A percentile compares a stretch with the other conserved stretches of the same genome.
phyloP scores from a whole-genome alignment of 2,113 vertebrate species.

The Zingel zingel region DNA sequence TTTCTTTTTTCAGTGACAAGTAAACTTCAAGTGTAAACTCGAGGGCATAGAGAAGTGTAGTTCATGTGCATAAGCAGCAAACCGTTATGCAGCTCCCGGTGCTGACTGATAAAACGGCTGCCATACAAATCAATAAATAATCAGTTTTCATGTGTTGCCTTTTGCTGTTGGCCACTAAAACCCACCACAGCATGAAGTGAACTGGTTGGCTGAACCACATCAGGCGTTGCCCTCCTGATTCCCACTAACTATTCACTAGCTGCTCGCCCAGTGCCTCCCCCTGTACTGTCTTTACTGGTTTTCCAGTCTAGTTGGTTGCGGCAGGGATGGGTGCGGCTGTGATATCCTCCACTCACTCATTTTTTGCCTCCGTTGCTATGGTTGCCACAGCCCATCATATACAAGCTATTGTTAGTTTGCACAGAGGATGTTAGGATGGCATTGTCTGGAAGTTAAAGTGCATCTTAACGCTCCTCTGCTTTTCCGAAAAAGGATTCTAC shows the following conservation, averaged over 20 bases:
- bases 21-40: not conserved
- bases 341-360: slow-evolving; percentile 44
- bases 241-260: slow-evolving; percentile 52
- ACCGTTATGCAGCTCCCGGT: not conserved
- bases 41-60: not conserved
- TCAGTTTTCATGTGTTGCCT: not conserved
- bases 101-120: not conserved
- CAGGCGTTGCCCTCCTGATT: slow-evolving; percentile 3
- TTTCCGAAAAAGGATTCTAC: not conserved
- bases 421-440: slow-evolving; percentile 35
- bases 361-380: slow-evolving; percentile 76
- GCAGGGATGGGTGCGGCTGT: slow-evolving; percentile 30
- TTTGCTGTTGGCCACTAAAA: slow-evolving; percentile 2
- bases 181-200: not conserved
- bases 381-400: slow-evolving; percentile 54
- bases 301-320: slow-evolving; percentile 44
- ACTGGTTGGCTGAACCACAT: slow-evolving; percentile 25
- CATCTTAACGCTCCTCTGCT: not conserved
- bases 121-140: slow-evolving; percentile 7
- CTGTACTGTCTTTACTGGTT: slow-evolving; percentile 22
- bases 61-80: slow-evolving; percentile 4
- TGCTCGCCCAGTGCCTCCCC: not conserved
- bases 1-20: no score
- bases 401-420: slow-evolving; percentile 53
- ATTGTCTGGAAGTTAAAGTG: slow-evolving; percentile 31